These are phyloP conservation scores for Agrochola lota DNA, from an alignment of 2,888 invertebrate genomes.

Conservation along the genomic window DNA sequence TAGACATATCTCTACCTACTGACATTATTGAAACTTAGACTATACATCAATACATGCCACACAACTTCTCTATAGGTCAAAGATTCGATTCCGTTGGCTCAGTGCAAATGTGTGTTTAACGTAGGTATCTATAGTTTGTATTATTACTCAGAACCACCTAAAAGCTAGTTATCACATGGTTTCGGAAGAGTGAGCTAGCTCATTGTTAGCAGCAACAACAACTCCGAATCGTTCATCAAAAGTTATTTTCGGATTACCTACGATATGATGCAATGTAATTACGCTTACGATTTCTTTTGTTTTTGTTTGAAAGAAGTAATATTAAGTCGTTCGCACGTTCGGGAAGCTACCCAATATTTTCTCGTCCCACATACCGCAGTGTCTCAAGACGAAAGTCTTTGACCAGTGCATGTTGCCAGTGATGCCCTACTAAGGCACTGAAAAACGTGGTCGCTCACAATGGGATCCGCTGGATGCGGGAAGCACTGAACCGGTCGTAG, in stretches of 20 bases:
- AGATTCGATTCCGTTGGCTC: not conserved
- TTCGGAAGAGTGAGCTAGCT: conserved; percentile 39
- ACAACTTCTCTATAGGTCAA: no score
- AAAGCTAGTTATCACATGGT: conserved; percentile 32
- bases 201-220: conserved; percentile 31
- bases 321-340: no score
- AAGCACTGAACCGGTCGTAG: no score
- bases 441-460: no score
- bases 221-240: conserved; percentile 29
- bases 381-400: no score
- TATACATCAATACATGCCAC: no score
- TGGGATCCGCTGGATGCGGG: no score
- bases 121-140: not conserved
- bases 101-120: not conserved
- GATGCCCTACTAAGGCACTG: no score
- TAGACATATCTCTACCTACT: not conserved
- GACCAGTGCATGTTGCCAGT: no score
- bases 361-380: no score
- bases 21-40: no score
- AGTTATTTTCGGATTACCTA: conserved; percentile 39
- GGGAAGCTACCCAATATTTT: no score
- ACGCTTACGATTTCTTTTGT: conserved; percentile 37
- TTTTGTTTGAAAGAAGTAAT: not conserved
- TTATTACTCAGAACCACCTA: not conserved
- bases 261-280: conserved; percentile 26